Evolutionary conservation across 2,113 vertebrate genomes (phyloP).

Genomic region (Lepus europaeus): DNA sequence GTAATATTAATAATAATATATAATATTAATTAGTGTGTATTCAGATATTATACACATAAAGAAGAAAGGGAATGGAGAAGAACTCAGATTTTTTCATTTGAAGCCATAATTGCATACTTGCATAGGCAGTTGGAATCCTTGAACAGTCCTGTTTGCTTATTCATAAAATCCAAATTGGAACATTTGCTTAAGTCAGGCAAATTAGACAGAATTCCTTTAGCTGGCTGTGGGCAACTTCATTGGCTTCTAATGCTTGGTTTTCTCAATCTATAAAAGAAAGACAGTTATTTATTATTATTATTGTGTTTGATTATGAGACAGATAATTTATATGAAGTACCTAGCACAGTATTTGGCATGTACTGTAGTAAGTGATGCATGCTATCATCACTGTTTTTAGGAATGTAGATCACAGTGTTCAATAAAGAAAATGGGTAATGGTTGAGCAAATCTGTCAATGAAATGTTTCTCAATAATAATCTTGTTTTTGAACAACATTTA

Average conservation of each 20-base stretch:
- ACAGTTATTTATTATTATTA: not conserved
- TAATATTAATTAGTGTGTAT: not conserved
- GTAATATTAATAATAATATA: not conserved
- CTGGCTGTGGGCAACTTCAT: not conserved
- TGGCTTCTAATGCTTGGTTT: not conserved
- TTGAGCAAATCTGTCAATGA: constrained; percentile 19
- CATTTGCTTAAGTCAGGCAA: constrained; percentile 17
- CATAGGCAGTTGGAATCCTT: not conserved
- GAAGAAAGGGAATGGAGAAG: not conserved
- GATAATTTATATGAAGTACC: not conserved
- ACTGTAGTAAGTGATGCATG: not conserved
- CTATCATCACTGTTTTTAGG: not conserved
- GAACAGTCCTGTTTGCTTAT: constrained; percentile 28
- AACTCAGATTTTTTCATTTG: not conserved
- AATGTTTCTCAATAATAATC: constrained; percentile 15
- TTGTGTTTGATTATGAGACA: not conserved
- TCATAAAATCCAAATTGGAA: constrained; percentile 9
- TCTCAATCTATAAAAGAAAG: not conserved
- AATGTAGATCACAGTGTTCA: constrained; percentile 3
- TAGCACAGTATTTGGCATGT: not conserved
- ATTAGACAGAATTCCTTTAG: not conserved
- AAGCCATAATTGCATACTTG: not conserved
- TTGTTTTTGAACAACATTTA: not conserved
- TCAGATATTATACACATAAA: not conserved
- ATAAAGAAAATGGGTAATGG: not conserved